Evolutionary conservation across 2,888 invertebrate genomes (phyloP).

Genomic region (Anodontia alba): DNA sequence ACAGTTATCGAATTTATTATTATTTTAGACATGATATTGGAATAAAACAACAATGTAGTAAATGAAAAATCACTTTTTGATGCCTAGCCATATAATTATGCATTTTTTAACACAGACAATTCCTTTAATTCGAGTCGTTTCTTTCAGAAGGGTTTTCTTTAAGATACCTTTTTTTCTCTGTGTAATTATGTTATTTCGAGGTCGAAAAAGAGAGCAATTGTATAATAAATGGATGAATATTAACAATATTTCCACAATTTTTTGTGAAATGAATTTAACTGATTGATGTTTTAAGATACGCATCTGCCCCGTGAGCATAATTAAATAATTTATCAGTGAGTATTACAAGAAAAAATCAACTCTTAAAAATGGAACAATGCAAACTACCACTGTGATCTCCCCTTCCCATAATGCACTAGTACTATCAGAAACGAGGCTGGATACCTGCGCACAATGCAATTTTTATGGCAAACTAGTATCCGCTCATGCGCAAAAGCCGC

Average conservation of each 20-base stretch:
- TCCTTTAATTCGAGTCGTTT: background rate
- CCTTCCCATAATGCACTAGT: conserved; percentile 7
- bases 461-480: conserved; percentile 11
- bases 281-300: conserved; percentile 19
- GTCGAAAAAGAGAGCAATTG: background rate
- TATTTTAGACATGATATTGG: background rate
- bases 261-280: conserved; percentile 8
- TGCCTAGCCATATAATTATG: background rate
- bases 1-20: no score
- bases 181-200: conserved; percentile 7
- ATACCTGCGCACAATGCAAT: conserved; percentile 40
- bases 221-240: conserved; percentile 6
- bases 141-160: background rate
- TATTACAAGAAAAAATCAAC: conserved; percentile 25
- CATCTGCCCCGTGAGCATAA: conserved; percentile 44
- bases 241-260: background rate
- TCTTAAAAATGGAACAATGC: background rate
- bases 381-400: background rate
- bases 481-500: conserved; percentile 20
- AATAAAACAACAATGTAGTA: background rate
- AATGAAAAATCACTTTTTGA: conserved; percentile 6
- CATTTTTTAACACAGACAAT: conserved; percentile 2
- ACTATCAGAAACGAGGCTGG: background rate
- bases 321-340: conserved; percentile 40
- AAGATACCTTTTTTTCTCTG: conserved; percentile 1